Evolutionary conservation across 2,888 invertebrate genomes (phyloP), one percentile per base, ranked within the genome.

Genomic region (Crocallis elinguaria): DNA sequence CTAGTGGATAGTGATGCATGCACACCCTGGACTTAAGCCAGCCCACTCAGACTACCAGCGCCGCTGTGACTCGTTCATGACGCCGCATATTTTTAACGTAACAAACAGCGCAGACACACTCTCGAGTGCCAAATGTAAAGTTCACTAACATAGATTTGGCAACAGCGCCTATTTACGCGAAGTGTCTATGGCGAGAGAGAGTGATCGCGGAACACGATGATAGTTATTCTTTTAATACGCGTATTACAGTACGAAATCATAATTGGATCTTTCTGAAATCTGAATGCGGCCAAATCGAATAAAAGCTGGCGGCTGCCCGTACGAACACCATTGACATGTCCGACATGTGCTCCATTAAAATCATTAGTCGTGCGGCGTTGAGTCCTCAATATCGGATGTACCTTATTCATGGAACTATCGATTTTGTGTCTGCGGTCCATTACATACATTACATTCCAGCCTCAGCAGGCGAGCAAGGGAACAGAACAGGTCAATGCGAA

Each of bases 31-130:
- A 87, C 69, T 59, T 55, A 65, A 77, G 87, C 86, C 87, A 88
- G 86, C 76, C 75, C 73, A 75, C 73, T 75, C 73, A 72, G 79
- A 79, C 80, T 77, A 73, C 62, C 69, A 70, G 67, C 70, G 71
- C 71, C 71, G 69, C 75, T 80, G 83, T 86, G 88, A 89, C 88
- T 86, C 86, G 83, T 66, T 84, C 80, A 79, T 91, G 90, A 90
- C 90, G 90, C 83, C 84, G 86, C 83, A 86, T 91, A 89, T 88
- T 88, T 89, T 87, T 87, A 88, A 88, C 89, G 88, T 90, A 89
- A 86, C 86, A 79, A 79, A 84, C 84, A 79, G 75, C 83, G 77
- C 86, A 84, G 86, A 86, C 84, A 80, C 79, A 77, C 79, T 80
- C 73, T 61, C 79, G 75, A 78, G 85, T 89, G 90, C 90, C 90